A percentile compares a stretch with the other conserved stretches of the same genome.
Evolutionary conservation across 2,113 vertebrate species (phyloP).

Genomic region (Apodemus sylvaticus): DNA sequence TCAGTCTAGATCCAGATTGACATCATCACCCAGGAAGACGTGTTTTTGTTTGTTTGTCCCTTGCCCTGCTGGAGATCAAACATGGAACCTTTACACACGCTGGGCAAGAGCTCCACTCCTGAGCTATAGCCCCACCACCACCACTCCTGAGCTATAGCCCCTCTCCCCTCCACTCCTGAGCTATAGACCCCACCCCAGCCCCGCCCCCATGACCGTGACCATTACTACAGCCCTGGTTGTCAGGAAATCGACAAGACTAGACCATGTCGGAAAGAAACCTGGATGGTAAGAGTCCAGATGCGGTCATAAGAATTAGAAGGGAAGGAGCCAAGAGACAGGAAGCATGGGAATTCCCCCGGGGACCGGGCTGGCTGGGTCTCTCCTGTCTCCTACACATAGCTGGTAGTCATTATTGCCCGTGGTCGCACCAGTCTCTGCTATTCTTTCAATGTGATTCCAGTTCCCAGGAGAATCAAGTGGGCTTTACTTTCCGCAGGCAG

Average conservation of each 20-base stretch:
- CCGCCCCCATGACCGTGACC: no score
- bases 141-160: no score
- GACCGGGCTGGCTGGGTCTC: conserved; percentile 6
- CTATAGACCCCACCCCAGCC: no score
- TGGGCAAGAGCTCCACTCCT: not conserved
- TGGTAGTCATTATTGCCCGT: not conserved
- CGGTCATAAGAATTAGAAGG: not conserved
- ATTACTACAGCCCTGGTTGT: not conserved
- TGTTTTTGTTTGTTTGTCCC: not conserved
- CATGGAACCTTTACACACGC: not conserved
- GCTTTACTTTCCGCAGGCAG: conserved; percentile 45
- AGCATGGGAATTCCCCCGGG: conserved; percentile 56
- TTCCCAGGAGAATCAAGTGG: conserved; percentile 61
- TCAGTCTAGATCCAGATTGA: not conserved
- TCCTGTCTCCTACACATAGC: not conserved
- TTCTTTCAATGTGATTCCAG: conserved; percentile 3
- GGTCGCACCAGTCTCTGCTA: not conserved
- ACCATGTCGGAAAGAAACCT: not conserved
- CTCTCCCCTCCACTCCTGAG: no score
- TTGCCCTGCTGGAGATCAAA: not conserved
- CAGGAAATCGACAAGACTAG: not conserved
- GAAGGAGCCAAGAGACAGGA: conserved; percentile 36
- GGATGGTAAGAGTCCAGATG: not conserved
- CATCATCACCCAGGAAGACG: not conserved
- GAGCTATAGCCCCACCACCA: no score